These are phyloP conservation scores for Pachypeltis micranthus DNA, from an alignment of 1,140 invertebrate species.

Conservation along the genomic window DNA sequence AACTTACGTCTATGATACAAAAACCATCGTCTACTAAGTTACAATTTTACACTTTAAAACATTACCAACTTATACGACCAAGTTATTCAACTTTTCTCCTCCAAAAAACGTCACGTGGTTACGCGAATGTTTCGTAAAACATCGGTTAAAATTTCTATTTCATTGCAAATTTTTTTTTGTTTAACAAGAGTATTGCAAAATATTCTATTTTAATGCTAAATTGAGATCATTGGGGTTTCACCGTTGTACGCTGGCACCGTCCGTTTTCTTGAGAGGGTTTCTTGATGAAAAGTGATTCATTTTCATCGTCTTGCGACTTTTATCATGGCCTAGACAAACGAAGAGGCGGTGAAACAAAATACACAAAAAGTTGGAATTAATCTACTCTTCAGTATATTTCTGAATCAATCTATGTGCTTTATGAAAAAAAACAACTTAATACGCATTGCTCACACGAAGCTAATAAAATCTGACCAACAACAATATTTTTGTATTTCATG, in stretches of 20 bases:
- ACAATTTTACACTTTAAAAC: not conserved
- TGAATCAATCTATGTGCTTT: not conserved
- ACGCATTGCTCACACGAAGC: not conserved
- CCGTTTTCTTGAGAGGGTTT: not conserved
- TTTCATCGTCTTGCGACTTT: not conserved
- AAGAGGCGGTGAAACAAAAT: not conserved
- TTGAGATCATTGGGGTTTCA: conserved; percentile 6
- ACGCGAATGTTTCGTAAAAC: not conserved
- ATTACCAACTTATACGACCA: not conserved
- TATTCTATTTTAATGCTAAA: conserved; percentile 3
- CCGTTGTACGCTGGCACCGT: conserved; percentile 9
- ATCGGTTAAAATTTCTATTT: not conserved
- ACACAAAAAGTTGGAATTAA: too few relatives aligned
- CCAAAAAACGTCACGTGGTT: too few relatives aligned
- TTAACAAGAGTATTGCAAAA: conserved; percentile 2
- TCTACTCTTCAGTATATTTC: not conserved
- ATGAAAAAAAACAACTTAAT: not conserved
- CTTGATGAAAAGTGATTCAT: not conserved
- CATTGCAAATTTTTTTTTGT: not conserved
- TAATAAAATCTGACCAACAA: not conserved
- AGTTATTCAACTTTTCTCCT: not conserved
- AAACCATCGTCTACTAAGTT: not conserved
- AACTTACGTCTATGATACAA: not conserved
- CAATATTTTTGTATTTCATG: not conserved
- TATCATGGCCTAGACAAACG: not conserved